Conservation (phyloP, 2,113 vertebrate species). For the Taxidea taxus region DNA sequence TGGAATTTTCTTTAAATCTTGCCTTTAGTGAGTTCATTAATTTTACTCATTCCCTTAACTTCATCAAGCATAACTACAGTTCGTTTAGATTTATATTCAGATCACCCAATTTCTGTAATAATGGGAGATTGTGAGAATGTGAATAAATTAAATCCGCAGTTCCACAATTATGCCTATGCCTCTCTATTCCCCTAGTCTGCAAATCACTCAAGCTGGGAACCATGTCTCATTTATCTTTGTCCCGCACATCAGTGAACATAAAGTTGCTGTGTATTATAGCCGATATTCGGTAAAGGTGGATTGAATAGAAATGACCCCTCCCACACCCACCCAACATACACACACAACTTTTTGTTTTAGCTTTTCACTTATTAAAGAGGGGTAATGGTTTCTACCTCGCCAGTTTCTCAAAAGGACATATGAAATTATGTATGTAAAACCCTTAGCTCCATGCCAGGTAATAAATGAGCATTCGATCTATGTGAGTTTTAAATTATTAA, state of each 20-base stretch:
- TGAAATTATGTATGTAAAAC: not conserved
- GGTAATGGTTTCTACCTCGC: not conserved
- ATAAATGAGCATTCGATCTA: not conserved
- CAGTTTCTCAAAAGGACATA: not conserved
- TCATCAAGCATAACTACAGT: not conserved
- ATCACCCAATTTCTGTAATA: slow-evolving; percentile 43
- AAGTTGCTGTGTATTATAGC: not conserved
- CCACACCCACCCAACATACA: accelerated
- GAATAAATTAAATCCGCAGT: slow-evolving; percentile 33
- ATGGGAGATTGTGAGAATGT: not conserved
- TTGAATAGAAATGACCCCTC: not conserved
- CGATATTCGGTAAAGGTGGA: not conserved
- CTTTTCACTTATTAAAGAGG: not conserved
- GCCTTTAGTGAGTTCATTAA: slow-evolving; percentile 24
- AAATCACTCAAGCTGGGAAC: not conserved
- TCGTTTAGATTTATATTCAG: slow-evolving; percentile 48
- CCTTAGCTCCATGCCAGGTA: not conserved
- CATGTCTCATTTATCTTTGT: slow-evolving; percentile 23
- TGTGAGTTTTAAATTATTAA: not conserved
- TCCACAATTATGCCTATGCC: not conserved
- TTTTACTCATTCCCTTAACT: slow-evolving; percentile 29
- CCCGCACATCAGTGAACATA: not conserved
- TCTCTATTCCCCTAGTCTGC: not conserved
- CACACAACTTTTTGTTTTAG: not conserved
- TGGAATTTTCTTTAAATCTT: slow-evolving; percentile 42